Percentiles rank a stretch among this genome's conserved stretches.
Evolutionary conservation across 2,888 invertebrate species (phyloP).

Genomic region (Gonocerus acuteangulatus): DNA sequence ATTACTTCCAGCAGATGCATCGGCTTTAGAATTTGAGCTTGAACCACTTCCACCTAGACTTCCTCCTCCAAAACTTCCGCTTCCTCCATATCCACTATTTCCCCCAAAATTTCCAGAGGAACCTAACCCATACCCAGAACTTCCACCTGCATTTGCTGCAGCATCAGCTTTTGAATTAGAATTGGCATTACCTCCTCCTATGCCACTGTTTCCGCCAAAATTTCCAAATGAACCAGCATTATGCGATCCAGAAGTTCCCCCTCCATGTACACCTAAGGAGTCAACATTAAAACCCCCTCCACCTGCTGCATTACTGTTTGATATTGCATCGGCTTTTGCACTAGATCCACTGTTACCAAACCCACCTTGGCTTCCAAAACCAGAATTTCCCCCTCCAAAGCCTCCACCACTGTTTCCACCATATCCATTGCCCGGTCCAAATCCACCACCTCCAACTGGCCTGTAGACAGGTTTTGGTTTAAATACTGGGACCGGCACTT

Average conservation of each 20-base stretch:
- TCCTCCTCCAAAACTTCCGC: background rate
- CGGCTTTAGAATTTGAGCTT: background rate
- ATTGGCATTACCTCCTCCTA: background rate
- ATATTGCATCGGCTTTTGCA: no score
- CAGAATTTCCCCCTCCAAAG: background rate
- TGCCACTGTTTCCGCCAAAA: background rate
- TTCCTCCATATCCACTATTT: background rate
- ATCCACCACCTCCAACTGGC: background rate
- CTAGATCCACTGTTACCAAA: no score
- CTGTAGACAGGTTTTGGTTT: background rate
- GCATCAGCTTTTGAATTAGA: background rate
- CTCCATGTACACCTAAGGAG: background rate
- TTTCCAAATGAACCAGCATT: background rate
- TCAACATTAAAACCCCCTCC: no score
- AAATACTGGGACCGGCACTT: background rate
- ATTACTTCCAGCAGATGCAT: background rate
- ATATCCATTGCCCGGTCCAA: background rate
- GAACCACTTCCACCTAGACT: background rate
- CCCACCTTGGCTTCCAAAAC: background rate
- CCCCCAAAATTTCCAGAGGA: background rate
- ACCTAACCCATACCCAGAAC: background rate
- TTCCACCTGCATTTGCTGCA: background rate
- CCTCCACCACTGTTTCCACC: background rate
- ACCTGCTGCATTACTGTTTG: no score
- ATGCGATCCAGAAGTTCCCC: background rate